These are phyloP conservation scores for Acrobasis suavella DNA, from an alignment of 2,888 invertebrate genomes.

Conservation along the genomic window DNA sequence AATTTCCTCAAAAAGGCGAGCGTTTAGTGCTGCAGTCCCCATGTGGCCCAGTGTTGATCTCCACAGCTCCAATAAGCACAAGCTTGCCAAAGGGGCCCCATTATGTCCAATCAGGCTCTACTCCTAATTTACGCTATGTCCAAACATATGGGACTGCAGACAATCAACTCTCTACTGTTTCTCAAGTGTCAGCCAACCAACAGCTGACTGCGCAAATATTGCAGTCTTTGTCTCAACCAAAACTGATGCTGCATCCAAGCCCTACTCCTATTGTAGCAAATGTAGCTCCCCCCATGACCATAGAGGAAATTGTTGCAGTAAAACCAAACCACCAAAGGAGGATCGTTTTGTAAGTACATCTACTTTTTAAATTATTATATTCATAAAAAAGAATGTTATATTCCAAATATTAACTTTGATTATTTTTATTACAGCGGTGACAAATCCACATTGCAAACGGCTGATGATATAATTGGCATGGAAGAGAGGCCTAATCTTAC, in stretches of 20 bases:
- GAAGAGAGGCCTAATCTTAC: constrained; percentile 76
- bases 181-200: constrained; percentile 83
- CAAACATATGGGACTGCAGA: constrained; percentile 67
- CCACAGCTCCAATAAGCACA: constrained; percentile 66
- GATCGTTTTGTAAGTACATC: constrained; percentile 71
- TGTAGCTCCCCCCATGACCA: constrained; percentile 37
- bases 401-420: constrained; percentile 12
- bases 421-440: constrained; percentile 65
- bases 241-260: constrained; percentile 62
- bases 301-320: constrained; percentile 55
- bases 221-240: constrained; percentile 80
- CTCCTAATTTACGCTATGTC: constrained; percentile 71
- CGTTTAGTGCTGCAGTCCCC: constrained; percentile 72
- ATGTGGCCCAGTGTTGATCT: constrained; percentile 71
- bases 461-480: constrained; percentile 77
- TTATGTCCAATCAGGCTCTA: constrained; percentile 74
- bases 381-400: constrained; percentile 3
- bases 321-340: constrained; percentile 67
- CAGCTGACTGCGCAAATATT: constrained; percentile 84
- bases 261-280: constrained; percentile 40
- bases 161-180: constrained; percentile 62
- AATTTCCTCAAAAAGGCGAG: constrained; percentile 65
- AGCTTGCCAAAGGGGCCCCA: constrained; percentile 73
- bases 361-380: constrained; percentile 21
- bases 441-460: constrained; percentile 72